Evolutionary conservation across 1,140 invertebrate genomes (phyloP), one percentile per base, ranked within the genome.

Genomic region (Drosophila nannoptera): DNA sequence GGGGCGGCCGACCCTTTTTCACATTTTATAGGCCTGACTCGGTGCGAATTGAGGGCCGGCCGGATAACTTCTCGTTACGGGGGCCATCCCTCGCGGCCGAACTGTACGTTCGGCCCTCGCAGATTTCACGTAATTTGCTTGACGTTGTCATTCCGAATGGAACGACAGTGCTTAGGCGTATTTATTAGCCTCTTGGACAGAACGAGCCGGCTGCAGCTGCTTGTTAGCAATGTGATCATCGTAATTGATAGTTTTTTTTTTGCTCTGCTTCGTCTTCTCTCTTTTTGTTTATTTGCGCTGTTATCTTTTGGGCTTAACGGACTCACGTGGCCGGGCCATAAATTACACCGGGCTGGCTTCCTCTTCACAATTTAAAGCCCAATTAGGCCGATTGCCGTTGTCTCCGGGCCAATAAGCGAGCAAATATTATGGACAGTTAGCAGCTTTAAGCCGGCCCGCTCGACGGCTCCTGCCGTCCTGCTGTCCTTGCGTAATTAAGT

Each of bases 111-210:
- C 48, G 0, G 2, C 49, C 48, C 63, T 54, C 70, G 75, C 64
- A 70, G 66, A 80, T 80, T 80, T 73, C 40, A 80, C 66, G 69
- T 84, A 71, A 84, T 84, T 83, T 84, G 78, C 69, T 71, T 69
- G 75, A 46, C 67, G 65, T 76, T 83, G 80, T 83, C 78, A 78
- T 83, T 83, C 61, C 68, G 58, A 35, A 43, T 36, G 49, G 22
- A 60, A 67, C n/a, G 64, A 67, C 63, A 48, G 68, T 70, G 68
- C 68, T 70, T 70, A 70, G 68, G 62, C 68, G 62, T 70, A 70
- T 70, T 70, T 70, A 70, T 70, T 70, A 59, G 62, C 48, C 68
- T 70, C 68, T 59, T 65, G 62, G 68, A 35, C 68, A 45, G 14
- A 35, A 53, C 38, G 46, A 61, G 46, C 16, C 50, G 35, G 50